phyloP scores from a whole-genome alignment of 2,113 vertebrate species.

The Aptenodytes forsteri region DNA sequence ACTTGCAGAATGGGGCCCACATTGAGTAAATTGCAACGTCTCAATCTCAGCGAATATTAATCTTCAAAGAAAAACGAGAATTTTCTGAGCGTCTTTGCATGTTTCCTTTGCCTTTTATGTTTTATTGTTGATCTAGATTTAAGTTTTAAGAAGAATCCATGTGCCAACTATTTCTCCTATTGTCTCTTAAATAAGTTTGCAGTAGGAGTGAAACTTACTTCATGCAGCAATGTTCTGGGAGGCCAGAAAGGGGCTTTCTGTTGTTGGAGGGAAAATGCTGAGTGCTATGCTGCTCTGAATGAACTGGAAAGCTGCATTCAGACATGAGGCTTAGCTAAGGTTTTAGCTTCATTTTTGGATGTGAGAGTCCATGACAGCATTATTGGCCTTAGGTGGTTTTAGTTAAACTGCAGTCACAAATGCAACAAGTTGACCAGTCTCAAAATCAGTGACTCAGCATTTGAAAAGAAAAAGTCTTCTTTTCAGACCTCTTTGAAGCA shows the following conservation, averaged over 20 bases:
- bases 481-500: not conserved
- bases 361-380: not conserved
- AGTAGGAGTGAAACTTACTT: constrained; percentile 10
- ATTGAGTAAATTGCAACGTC: not conserved
- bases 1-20: not conserved
- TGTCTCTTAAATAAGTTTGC: constrained; percentile 55
- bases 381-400: not conserved
- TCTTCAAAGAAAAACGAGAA: not conserved
- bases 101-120: not conserved
- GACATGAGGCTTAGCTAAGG: not conserved
- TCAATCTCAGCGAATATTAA: not conserved
- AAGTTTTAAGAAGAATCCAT: not conserved
- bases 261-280: constrained; percentile 31
- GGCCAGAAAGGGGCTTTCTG: constrained; percentile 52
- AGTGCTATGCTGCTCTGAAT: constrained; percentile 9
- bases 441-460: not conserved
- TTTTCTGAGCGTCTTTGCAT: not conserved
- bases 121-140: constrained; percentile 11
- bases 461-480: not conserved
- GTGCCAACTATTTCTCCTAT: constrained; percentile 23
- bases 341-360: not conserved
- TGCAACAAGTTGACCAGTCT: not conserved
- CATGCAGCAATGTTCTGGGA: not conserved
- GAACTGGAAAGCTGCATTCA: constrained; percentile 29
- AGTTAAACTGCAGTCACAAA: not conserved